Conservation (phyloP, 2,113 vertebrate genomes). For the Nibea albiflora region DNA sequence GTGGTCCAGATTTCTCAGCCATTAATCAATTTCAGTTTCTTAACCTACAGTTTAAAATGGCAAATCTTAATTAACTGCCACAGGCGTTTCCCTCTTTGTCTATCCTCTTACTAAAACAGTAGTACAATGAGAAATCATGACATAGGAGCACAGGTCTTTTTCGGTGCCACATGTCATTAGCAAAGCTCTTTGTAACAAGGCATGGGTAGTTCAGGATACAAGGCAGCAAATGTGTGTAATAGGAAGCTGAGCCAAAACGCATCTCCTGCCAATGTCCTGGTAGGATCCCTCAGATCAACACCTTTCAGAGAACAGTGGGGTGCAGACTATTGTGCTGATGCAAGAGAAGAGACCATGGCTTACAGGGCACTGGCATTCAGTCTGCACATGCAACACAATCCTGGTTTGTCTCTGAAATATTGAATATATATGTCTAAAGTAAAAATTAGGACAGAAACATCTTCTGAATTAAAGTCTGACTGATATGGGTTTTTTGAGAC, state of each 20-base stretch:
- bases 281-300: conserved; percentile 46
- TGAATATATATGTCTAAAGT: background rate
- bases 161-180: conserved; percentile 28
- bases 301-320: conserved; percentile 36
- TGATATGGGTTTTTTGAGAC: too few species aligned
- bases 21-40: conserved; percentile 26
- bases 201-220: conserved; percentile 9
- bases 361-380: conserved; percentile 28
- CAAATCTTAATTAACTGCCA: conserved; percentile 31
- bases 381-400: conserved; percentile 5
- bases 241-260: conserved; percentile 35
- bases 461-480: background rate
- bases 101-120: background rate
- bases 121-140: background rate
- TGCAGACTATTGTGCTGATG: conserved; percentile 28
- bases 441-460: background rate
- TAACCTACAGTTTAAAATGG: conserved; percentile 9
- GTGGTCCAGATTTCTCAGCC: background rate
- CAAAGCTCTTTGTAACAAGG: conserved; percentile 29
- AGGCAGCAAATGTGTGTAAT: conserved; percentile 31
- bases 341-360: conserved; percentile 8
- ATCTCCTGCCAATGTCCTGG: conserved; percentile 46
- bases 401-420: background rate
- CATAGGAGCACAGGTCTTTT: conserved; percentile 1
- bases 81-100: background rate